Evolutionary conservation across 2,797 vertebrate genomes (phyloP).

Genomic region (Girardinus metallicus): DNA sequence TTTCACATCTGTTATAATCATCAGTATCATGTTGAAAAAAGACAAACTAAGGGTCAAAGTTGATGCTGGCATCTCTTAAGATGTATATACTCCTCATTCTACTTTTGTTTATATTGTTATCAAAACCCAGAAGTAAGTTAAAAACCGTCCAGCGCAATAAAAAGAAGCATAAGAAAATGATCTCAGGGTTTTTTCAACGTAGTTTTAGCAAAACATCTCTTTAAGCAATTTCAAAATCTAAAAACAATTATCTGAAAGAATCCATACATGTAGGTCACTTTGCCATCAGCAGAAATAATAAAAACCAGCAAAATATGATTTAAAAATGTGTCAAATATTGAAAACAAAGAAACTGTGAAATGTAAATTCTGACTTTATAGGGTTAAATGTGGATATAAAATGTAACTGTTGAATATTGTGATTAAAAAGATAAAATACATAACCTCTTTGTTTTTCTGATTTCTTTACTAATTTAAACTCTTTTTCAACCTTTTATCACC

Average conservation of each 20-base stretch:
- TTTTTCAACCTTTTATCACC: neutral
- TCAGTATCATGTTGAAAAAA: neutral
- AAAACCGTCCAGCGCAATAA: too few species aligned
- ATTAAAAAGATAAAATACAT: neutral
- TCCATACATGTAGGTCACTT: neutral
- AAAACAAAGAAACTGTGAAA: neutral
- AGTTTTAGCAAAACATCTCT: too few species aligned
- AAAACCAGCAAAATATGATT: neutral
- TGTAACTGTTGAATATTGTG: neutral
- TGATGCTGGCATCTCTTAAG: neutral
- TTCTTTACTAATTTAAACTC: neutral
- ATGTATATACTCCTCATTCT: too few species aligned
- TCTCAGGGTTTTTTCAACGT: too few species aligned
- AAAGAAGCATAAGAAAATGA: too few species aligned
- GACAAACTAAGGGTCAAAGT: neutral
- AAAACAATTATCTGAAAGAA: neutral
- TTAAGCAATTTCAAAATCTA: too few species aligned
- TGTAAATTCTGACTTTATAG: neutral
- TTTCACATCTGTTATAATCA: neutral
- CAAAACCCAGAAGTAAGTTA: too few species aligned
- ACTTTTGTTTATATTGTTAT: too few species aligned
- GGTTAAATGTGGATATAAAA: neutral
- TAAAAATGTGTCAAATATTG: neutral
- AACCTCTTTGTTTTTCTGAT: neutral
- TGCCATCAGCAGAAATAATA: neutral